These are phyloP conservation scores for Diadophis punctatus DNA, from an alignment of 2,113 vertebrate genomes.

Conservation along the genomic window DNA sequence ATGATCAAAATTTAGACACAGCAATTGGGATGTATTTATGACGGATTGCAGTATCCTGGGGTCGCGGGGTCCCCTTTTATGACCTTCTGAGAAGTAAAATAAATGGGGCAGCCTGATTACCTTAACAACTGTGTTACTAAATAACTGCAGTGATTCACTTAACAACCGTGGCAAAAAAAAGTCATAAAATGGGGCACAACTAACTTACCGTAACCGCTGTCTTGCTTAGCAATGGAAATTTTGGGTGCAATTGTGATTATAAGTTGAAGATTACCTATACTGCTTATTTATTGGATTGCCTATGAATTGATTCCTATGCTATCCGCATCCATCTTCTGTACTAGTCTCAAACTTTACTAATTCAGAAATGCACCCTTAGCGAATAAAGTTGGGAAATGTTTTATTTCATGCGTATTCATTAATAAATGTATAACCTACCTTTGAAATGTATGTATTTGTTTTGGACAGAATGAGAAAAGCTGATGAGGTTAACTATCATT, in stretches of 20 bases:
- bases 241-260: not conserved
- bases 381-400: not conserved
- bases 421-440: not conserved
- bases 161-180: not conserved
- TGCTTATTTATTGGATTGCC: conserved; percentile 13
- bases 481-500: not conserved
- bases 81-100: not conserved
- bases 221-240: not conserved
- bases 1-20: not conserved
- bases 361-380: not conserved
- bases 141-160: not conserved
- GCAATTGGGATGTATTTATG: not conserved
- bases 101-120: not conserved
- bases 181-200: not conserved
- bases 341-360: not conserved
- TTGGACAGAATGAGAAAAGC: not conserved
- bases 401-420: not conserved
- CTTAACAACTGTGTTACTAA: not conserved
- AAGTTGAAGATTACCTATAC: not conserved
- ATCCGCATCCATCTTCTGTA: not conserved
- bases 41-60: not conserved
- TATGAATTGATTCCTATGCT: conserved; percentile 13
- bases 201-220: not conserved
- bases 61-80: not conserved
- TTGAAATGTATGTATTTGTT: not conserved